A percentile compares a stretch with the other conserved stretches of the same genome.
Conservation (phyloP, 1,140 invertebrate genomes). For the Aporrectodea caliginosa region DNA sequence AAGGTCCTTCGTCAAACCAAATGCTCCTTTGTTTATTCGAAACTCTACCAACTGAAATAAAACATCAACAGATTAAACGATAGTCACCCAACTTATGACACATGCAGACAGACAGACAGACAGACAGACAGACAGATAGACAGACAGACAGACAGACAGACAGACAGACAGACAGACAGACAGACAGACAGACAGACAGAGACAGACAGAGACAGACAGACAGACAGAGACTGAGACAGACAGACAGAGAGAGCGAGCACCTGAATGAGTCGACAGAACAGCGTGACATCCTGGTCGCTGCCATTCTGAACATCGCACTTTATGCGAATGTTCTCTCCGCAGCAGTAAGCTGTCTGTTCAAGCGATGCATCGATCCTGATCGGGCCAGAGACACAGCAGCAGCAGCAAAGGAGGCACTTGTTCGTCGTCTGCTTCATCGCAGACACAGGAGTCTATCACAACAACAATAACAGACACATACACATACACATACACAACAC, state of each 20-base stretch:
- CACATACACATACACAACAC: too few relatives aligned
- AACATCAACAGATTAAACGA: too few relatives aligned
- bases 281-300: constrained; percentile 66
- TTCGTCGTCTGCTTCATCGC: constrained; percentile 65
- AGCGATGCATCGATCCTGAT: constrained; percentile 67
- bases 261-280: constrained; percentile 71
- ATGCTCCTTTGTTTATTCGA: constrained; percentile 74
- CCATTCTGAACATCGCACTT: constrained; percentile 76
- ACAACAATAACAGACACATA: too few relatives aligned
- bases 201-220: too few relatives aligned
- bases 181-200: too few relatives aligned
- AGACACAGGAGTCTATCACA: constrained; percentile 67
- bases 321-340: constrained; percentile 72
- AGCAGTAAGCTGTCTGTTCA: constrained; percentile 74
- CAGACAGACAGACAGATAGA: too few relatives aligned
- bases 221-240: too few relatives aligned
- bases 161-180: too few relatives aligned
- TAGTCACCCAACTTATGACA: too few relatives aligned
- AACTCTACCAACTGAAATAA: constrained; percentile 77
- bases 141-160: too few relatives aligned
- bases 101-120: too few relatives aligned
- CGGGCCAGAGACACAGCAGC: constrained; percentile 71
- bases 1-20: constrained; percentile 70
- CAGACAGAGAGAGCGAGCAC: constrained; percentile 36
- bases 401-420: constrained; percentile 63